These are phyloP conservation scores for Cladorhizidae sp. DNA, from an alignment of 37 sponge, comb jelly and placozoan species.

Conservation along the genomic window DNA sequence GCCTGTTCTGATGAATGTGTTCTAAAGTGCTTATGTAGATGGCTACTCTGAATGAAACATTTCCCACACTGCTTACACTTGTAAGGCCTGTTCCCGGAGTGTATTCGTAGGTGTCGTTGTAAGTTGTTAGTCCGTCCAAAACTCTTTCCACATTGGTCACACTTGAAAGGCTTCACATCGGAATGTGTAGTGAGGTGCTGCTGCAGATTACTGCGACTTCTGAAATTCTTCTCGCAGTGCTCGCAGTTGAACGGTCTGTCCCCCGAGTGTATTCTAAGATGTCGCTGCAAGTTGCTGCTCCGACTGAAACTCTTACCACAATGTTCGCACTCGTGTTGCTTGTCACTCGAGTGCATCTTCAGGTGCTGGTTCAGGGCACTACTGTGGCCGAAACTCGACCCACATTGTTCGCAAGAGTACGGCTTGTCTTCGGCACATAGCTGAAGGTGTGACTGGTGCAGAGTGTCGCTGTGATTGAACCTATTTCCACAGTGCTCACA, in stretches of 20 bases:
- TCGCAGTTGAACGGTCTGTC: conserved; percentile 60
- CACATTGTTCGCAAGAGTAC: conserved; percentile 26
- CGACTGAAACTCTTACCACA: conserved; percentile 66
- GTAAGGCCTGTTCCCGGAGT: conserved; percentile 58
- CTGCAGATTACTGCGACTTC: background rate
- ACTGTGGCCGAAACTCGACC: conserved; percentile 15
- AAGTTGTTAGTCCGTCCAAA: conserved; percentile 34
- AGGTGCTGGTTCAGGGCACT: conserved; percentile 29
- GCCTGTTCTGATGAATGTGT: conserved; percentile 21
- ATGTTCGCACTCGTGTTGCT: conserved; percentile 40
- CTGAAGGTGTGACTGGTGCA: conserved; percentile 34
- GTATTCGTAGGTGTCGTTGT: conserved; percentile 40
- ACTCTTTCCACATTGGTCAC: conserved; percentile 56
- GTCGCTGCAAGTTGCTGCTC: conserved; percentile 38
- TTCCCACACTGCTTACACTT: conserved; percentile 61
- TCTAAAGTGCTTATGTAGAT: conserved; percentile 40
- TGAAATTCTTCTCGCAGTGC: conserved; percentile 28
- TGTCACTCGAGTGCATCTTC: conserved; percentile 16
- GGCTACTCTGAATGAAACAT: conserved; percentile 24
- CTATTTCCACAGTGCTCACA: conserved; percentile 47
- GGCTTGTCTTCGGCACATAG: conserved; percentile 13
- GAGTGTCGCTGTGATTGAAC: conserved; percentile 6
- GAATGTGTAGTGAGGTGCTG: conserved; percentile 20
- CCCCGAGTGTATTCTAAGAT: conserved; percentile 44
- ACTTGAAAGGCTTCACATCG: conserved; percentile 57